Base-by-base conservation (phyloP, 1,140 invertebrate genomes). In the Musca vetustissima region DNA sequence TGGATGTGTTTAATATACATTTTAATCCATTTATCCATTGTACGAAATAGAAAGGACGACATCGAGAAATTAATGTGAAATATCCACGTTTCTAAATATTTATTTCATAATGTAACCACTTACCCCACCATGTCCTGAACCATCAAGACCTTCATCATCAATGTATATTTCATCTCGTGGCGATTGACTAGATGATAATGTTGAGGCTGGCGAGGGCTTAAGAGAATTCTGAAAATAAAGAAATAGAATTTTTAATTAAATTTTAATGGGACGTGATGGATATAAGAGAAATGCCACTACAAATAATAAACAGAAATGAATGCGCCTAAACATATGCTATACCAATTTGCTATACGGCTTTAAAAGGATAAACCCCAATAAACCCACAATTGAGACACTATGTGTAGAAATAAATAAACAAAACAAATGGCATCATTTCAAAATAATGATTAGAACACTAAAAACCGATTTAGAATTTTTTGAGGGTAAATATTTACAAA, bases 111-210 rank as follows among this genome's bases (percentile, higher is more conserved):
- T 15, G 6, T 21, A 21, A 21, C 21, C 49, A 69, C 68, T 83
- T 76, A 85, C 82, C 75, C 84, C 85, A 71, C 81, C 83, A 72
- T 76, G 81, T 73, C 83, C 82, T 66, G 84, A 85, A 48, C 85
- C 85, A 72, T 86, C 85, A 52, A 82, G 78, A 72, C 77, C 79
- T 70, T 83, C 82, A 74, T 84, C 83, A 71, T 83, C 81, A 71
- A 85, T 85, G 67, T 83, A 83, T 75, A 85, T 84, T 70, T 82
- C 81, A 75, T 81, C 83, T 68, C 70, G 73, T 24, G 73, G 67
- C 24, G 72, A 70, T 36, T 66, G 32, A 65, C 64, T 71, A 59
- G 61, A 71, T 66, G 70, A 57, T 49, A 65, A 53, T 66, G 57
- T 43, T 68, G 68, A 61, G 28, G 64, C 48, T 59, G 69, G 49